phyloP scores from a whole-genome alignment of 2,113 vertebrate species.

The Ivindomyrus marchei region DNA sequence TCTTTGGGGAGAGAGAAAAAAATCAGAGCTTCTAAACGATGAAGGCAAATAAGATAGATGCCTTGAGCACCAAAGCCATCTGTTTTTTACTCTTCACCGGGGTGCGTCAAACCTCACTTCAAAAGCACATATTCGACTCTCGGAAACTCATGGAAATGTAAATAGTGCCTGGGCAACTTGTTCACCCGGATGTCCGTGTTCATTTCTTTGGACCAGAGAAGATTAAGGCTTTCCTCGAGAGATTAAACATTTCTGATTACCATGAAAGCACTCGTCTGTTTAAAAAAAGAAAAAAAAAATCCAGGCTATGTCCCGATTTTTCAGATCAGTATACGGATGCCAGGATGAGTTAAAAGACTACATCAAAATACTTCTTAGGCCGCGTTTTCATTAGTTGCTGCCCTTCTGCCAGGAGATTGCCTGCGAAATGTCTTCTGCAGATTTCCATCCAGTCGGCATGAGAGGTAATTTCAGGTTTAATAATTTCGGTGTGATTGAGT shows the following conservation, averaged over 20 bases:
- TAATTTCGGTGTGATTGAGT: neutral
- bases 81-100: neutral
- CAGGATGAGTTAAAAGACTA: neutral
- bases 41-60: neutral
- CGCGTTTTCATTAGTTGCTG: neutral
- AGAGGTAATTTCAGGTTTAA: neutral
- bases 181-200: neutral
- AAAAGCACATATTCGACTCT: neutral
- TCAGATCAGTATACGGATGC: neutral
- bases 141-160: neutral
- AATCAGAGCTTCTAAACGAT: neutral
- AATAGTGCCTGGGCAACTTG: neutral
- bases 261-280: neutral
- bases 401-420: neutral
- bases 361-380: neutral
- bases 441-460: neutral
- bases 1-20: neutral
- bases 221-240: neutral
- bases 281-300: neutral
- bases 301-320: neutral
- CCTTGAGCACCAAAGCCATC: neutral
- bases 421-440: neutral
- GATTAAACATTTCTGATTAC: slow-evolving; percentile 4
- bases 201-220: neutral
- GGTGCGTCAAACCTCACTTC: neutral